Percentiles rank a stretch among this genome's conserved stretches.
Conservation (phyloP, 2,797 vertebrate species). For the Limnodromus scolopaceus region DNA sequence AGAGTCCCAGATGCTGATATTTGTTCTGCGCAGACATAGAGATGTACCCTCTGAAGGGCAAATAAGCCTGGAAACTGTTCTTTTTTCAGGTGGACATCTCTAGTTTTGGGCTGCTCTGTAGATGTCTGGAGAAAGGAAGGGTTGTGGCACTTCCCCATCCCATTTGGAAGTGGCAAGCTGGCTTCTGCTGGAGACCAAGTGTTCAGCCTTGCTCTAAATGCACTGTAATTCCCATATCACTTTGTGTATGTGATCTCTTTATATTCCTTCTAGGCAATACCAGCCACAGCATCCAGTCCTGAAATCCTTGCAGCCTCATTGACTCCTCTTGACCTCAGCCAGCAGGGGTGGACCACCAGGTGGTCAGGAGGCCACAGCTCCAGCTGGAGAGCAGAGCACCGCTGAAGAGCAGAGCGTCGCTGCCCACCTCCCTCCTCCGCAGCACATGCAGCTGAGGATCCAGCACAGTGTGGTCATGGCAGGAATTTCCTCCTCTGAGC, state of each 20-base stretch:
- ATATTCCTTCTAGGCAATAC: background rate
- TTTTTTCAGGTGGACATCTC: no score
- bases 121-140: background rate
- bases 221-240: background rate
- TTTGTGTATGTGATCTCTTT: background rate
- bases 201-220: background rate
- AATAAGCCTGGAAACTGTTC: accelerated
- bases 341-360: background rate
- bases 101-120: background rate
- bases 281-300: background rate
- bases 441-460: background rate
- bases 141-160: background rate
- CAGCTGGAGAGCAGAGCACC: background rate
- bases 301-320: background rate
- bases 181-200: background rate
- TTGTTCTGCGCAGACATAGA: background rate
- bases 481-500: background rate
- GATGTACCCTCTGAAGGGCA: background rate
- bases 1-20: background rate
- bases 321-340: background rate
- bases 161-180: background rate
- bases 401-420: background rate
- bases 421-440: background rate
- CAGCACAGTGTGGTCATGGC: background rate
- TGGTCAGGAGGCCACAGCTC: background rate